Evolutionary conservation across 2,113 vertebrate species (phyloP).

Genomic region (Candoia aspera): DNA sequence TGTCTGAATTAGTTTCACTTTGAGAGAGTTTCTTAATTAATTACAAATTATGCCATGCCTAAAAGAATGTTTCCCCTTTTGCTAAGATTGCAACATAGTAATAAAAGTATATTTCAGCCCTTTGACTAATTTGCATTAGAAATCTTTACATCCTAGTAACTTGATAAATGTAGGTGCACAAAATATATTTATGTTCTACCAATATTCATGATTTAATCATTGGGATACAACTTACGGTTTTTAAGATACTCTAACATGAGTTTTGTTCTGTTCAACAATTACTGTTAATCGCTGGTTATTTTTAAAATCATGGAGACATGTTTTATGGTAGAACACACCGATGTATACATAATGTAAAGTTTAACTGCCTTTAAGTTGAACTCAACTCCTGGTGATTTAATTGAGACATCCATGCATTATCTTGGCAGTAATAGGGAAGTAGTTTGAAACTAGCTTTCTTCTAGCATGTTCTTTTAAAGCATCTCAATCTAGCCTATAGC

Average conservation of each 20-base stretch:
- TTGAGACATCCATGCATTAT: neutral
- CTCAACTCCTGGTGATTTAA: neutral
- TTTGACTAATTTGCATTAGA: conserved; percentile 45
- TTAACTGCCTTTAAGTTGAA: neutral
- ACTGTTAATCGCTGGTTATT: too few species aligned
- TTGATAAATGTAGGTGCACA: neutral
- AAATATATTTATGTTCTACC: conserved; percentile 39
- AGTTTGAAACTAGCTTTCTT: neutral
- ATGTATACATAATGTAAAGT: neutral
- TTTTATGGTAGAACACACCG: neutral
- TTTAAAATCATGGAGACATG: too few species aligned
- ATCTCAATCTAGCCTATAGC: neutral
- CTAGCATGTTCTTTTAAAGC: neutral
- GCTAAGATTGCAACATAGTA: conserved; percentile 39
- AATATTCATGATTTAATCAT: conserved; percentile 11
- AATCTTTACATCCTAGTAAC: conserved; percentile 48
- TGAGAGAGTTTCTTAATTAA: conserved; percentile 58
- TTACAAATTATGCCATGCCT: conserved; percentile 59
- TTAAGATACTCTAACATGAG: neutral
- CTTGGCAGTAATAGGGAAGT: neutral
- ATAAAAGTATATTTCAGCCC: conserved; percentile 20
- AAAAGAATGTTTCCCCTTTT: conserved; percentile 33
- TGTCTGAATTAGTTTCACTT: conserved; percentile 52
- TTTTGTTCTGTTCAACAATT: too few species aligned
- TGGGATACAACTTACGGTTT: neutral